Evolutionary conservation across 2,888 invertebrate species (phyloP).

Genomic region (Trissolcus japonicus): DNA sequence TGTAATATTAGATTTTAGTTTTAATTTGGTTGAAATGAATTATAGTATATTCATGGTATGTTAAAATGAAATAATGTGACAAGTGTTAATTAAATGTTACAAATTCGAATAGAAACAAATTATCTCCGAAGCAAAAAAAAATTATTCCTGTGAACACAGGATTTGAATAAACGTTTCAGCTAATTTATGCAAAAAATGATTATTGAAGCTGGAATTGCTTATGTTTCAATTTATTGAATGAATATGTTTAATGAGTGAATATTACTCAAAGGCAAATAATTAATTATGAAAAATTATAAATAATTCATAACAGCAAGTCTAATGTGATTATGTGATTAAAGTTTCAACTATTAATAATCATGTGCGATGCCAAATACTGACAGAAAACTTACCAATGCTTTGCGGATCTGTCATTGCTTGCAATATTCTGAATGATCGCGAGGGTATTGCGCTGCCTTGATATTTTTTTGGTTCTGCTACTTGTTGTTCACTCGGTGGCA

Average conservation of each 20-base stretch:
- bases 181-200: constrained; percentile 58
- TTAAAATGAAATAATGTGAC: too few species aligned
- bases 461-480: constrained; percentile 84
- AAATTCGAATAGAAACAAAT: not conserved
- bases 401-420: constrained; percentile 87
- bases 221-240: constrained; percentile 54
- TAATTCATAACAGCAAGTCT: constrained; percentile 57
- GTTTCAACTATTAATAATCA: constrained; percentile 30
- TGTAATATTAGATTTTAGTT: too few species aligned
- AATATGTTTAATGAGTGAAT: constrained; percentile 62
- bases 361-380: not conserved
- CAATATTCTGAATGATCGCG: constrained; percentile 86
- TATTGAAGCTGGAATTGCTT: constrained; percentile 33
- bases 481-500: constrained; percentile 82
- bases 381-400: constrained; percentile 79
- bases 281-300: constrained; percentile 61
- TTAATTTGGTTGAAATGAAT: too few species aligned
- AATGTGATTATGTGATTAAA: constrained; percentile 17
- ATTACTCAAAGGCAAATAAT: constrained; percentile 64
- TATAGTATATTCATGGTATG: too few species aligned
- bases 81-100: too few species aligned
- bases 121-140: not conserved
- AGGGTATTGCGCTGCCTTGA: constrained; percentile 87
- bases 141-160: constrained; percentile 74
- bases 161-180: constrained; percentile 66